These are phyloP conservation scores for Hemiscyllium ocellatum DNA, from an alignment of 2,113 vertebrate species.

Conservation along the genomic window DNA sequence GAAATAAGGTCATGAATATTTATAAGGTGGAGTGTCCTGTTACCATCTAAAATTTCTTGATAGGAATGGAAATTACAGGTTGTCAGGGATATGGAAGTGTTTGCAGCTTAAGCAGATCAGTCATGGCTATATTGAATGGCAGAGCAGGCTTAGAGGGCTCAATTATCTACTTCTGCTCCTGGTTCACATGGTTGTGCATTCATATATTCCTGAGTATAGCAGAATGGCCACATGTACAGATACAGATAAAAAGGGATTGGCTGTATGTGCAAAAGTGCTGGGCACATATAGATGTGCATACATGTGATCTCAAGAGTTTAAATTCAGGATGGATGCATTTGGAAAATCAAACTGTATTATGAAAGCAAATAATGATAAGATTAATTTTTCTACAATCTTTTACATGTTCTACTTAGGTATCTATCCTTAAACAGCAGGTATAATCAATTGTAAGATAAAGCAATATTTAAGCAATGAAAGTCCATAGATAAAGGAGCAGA, in stretches of 20 bases:
- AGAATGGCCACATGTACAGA: neutral
- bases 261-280: neutral
- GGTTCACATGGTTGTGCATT: too few species aligned
- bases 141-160: too few species aligned
- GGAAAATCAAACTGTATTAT: neutral
- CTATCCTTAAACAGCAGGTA: neutral
- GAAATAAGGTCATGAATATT: too few species aligned
- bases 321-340: neutral
- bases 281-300: neutral
- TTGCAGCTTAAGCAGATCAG: too few species aligned
- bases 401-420: neutral
- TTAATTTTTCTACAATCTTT: neutral
- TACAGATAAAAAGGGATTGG: neutral
- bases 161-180: too few species aligned
- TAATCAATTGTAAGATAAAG: neutral
- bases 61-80: too few species aligned
- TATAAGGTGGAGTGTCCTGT: too few species aligned
- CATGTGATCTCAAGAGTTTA: neutral
- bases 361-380: neutral
- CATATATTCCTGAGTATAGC: too few species aligned
- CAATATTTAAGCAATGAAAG: neutral
- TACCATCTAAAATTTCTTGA: too few species aligned
- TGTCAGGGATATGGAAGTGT: too few species aligned
- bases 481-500: too few species aligned
- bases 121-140: too few species aligned